phyloP scores from a whole-genome alignment of 2,888 invertebrate genomes.

The Lypha dubia region DNA sequence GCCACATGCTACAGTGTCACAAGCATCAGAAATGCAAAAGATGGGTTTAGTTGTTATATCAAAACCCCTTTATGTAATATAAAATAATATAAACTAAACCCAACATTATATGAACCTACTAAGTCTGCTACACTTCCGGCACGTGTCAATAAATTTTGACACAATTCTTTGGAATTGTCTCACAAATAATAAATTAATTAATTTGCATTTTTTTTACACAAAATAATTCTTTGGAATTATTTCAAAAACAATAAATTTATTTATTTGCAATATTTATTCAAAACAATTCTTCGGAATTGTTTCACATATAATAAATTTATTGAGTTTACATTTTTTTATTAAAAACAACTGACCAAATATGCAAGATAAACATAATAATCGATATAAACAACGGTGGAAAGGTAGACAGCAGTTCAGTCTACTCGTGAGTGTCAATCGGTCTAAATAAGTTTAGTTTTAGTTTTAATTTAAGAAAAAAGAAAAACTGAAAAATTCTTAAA shows the following conservation, averaged over 20 bases:
- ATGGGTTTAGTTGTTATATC: constrained; percentile 6
- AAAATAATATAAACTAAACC: constrained; percentile 18
- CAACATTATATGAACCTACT: constrained; percentile 13
- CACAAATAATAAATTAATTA: constrained; percentile 25
- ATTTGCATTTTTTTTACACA: constrained; percentile 29
- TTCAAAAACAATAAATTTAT: constrained; percentile 21
- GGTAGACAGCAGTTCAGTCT: background rate
- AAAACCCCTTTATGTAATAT: constrained; percentile 9
- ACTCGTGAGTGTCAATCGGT: constrained; percentile 13
- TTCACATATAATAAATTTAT: constrained; percentile 21
- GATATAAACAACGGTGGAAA: too few relatives aligned
- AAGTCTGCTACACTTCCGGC: constrained; percentile 23
- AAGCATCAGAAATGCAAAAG: background rate
- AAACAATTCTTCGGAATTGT: constrained; percentile 28
- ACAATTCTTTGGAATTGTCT: background rate
- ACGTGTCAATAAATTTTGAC: constrained; percentile 9
- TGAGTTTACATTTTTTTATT: constrained; percentile 3
- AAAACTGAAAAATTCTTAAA: constrained; percentile 5
- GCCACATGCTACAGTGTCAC: too few relatives aligned
- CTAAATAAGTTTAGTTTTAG: constrained; percentile 25
- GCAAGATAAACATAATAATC: too few relatives aligned
- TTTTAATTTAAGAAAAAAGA: constrained; percentile 11
- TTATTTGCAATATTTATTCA: constrained; percentile 1
- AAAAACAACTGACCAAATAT: background rate
- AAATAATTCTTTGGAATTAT: constrained; percentile 25